A percentile compares a stretch with the other conserved stretches of the same genome.
phyloP scores from a whole-genome alignment of 2,113 vertebrate genomes.

The Alosa alosa region DNA sequence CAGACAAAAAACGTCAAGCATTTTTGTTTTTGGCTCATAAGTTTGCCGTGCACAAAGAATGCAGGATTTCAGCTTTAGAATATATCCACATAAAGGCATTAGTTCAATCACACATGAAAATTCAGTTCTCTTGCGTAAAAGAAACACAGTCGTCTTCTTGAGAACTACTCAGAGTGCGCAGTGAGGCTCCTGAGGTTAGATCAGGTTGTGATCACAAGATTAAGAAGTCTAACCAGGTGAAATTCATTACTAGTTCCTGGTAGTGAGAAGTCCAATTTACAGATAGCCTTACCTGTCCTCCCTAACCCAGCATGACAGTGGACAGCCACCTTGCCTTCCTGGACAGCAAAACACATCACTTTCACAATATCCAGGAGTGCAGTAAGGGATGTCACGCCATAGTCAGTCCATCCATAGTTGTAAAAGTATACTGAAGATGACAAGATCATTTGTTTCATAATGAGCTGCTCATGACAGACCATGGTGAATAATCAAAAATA shows the following conservation, averaged over 20 bases:
- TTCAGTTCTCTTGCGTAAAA: too few species aligned
- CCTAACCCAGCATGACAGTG: slow-evolving; percentile 94
- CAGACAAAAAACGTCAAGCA: neutral
- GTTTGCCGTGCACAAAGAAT: too few species aligned
- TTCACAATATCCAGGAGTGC: slow-evolving; percentile 90
- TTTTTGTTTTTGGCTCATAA: too few species aligned
- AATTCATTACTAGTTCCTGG: neutral
- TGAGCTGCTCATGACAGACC: neutral
- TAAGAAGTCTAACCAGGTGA: neutral
- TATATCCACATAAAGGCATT: too few species aligned
- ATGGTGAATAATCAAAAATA: neutral
- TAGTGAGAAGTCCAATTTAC: neutral
- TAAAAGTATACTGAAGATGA: slow-evolving; percentile 87
- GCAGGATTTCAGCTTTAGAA: too few species aligned
- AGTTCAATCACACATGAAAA: too few species aligned
- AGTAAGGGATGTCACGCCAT: slow-evolving; percentile 86
- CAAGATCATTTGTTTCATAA: neutral
- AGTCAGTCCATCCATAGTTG: slow-evolving; percentile 93
- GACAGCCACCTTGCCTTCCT: slow-evolving; percentile 88
- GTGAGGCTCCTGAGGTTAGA: neutral
- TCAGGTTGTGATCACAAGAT: neutral
- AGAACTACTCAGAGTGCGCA: neutral
- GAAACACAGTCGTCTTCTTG: neutral
- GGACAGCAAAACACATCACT: slow-evolving; percentile 88
- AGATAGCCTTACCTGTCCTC: slow-evolving; percentile 79